Conservation (phyloP, 2,888 invertebrate genomes). For the Gari tellinella region DNA sequence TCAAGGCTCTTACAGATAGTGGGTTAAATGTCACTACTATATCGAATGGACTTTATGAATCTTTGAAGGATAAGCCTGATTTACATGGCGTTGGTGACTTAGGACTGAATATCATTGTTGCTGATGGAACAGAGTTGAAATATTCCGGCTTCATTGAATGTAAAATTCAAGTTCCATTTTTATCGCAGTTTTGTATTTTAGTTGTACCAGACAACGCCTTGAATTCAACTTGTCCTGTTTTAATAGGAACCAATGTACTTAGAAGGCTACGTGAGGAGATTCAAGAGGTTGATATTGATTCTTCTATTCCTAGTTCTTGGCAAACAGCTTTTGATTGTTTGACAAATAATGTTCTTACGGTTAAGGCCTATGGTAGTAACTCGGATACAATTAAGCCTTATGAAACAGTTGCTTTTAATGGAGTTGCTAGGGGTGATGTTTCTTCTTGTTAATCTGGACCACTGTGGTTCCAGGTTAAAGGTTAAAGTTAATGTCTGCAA, state of each 20-base stretch:
- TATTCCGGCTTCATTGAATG: conserved; percentile 24
- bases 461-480: no score
- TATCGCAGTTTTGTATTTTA: not conserved
- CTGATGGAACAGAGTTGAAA: conserved; percentile 16
- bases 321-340: no score
- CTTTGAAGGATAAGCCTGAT: not conserved
- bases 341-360: no score
- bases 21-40: not conserved
- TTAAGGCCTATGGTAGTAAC: no score
- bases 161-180: not conserved
- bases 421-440: no score
- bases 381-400: no score
- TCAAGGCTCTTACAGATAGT: no score
- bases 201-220: conserved; percentile 9
- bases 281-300: no score
- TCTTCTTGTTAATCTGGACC: no score
- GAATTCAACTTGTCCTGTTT: conserved; percentile 10
- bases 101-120: conserved; percentile 17
- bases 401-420: no score
- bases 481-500: no score
- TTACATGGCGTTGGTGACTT: conserved; percentile 3
- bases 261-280: not conserved
- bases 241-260: conserved; percentile 28
- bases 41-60: not conserved
- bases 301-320: no score